Base-by-base conservation (phyloP, 2,113 vertebrate species). In the Rynchops niger region DNA sequence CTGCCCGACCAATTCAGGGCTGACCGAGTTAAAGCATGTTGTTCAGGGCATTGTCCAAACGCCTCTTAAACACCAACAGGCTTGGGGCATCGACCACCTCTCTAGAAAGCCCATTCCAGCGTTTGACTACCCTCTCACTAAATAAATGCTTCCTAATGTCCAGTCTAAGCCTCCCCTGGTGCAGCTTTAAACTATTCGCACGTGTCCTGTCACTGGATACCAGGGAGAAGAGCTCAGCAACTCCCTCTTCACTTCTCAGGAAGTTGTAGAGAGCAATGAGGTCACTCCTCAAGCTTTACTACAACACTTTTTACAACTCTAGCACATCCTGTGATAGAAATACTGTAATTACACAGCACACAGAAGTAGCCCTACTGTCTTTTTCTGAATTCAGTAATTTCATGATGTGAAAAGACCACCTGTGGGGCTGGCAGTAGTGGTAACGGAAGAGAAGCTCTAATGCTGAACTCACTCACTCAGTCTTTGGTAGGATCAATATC, bases 191-290 rank as follows among this genome's bases (percentile, higher is more conserved):
- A 42, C 30, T 20, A 22, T 58, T 42, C 25, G 30, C 20, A 56
- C 0, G 0, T 3, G 3, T 42, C 13, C 50, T n/a, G 4, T 25
- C 29, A 14, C 23, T n/a, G 50, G 34, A 55, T 42, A 12, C 15
- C n/a, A 65, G 36, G 20, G 30, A 66, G 50, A 73, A 50, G 20
- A 73, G 25, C 3, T 52, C n/a, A 22, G 59, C 21, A 66, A 14
- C 32, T 50, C 36, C 43, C 5, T 59, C 53, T 76, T 13, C 38
- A 29, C 45, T 15, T 45, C 52, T 23, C 45, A 45, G 43, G 43
- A 43, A 66, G 43, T 4, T 61, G 27, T 7, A 38, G 45, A 29
- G 52, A 52, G 62, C 29, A 32, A 34, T 5, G 34, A 61, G 15
- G 34, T 30, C 6, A 0, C 38, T 20, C 11, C 42, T 73, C 67